Percentiles rank a stretch among this genome's conserved stretches.
Evolutionary conservation across 2,113 vertebrate species (phyloP).

Genomic region (Cnemophilus loriae): DNA sequence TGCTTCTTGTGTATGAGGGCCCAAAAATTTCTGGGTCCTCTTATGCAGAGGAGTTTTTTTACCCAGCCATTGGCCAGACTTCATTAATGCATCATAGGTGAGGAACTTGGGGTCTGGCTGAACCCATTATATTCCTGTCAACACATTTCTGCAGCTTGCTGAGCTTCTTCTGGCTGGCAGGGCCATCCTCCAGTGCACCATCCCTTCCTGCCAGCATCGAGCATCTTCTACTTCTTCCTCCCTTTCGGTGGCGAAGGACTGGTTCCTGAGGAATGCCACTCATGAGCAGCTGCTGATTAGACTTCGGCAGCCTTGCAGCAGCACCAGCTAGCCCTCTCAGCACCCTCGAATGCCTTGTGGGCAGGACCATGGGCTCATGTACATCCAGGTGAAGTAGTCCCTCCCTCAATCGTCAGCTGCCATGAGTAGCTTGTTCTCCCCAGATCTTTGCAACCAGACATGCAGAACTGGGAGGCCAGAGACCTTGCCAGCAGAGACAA

Average conservation of each 20-base stretch:
- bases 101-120: not conserved
- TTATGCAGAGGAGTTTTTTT: not conserved
- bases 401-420: not conserved
- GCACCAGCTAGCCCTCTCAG: not conserved
- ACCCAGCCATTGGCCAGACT: not conserved
- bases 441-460: not conserved
- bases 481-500: not conserved
- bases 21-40: not conserved
- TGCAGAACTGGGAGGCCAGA: not conserved
- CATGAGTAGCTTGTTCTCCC: not conserved
- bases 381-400: not conserved
- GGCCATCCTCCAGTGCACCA: rapidly evolving
- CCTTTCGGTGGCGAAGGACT: not conserved
- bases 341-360: not conserved
- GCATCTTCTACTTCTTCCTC: not conserved
- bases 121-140: not conserved
- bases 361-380: not conserved
- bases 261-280: not conserved
- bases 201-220: not conserved
- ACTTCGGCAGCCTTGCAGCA: not conserved
- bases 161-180: not conserved
- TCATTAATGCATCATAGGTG: not conserved
- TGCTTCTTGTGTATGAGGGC: not conserved
- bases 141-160: not conserved
- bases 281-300: not conserved